Conservation (phyloP, 2,113 vertebrate species). For the Scatophagus argus region DNA sequence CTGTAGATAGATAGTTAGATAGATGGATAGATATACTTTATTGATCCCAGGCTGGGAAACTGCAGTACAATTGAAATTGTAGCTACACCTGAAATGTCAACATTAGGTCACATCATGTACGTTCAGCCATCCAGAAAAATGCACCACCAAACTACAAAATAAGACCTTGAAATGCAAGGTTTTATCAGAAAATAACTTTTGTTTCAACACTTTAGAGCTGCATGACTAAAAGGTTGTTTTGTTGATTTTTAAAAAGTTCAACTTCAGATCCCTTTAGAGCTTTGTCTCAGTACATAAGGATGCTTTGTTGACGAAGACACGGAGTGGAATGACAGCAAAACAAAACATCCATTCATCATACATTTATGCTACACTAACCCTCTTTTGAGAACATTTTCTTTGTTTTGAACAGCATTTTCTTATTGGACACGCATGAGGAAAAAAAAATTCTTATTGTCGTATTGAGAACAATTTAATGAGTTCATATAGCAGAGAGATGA, state of each 20-base stretch:
- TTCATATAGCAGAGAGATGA: too few relatives aligned
- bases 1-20: too few relatives aligned
- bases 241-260: background rate
- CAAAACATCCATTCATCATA: background rate
- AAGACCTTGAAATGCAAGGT: background rate
- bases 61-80: too few relatives aligned
- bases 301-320: background rate
- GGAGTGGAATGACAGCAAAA: background rate
- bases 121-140: constrained; percentile 29
- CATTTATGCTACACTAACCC: background rate
- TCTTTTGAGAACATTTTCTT: constrained; percentile 10
- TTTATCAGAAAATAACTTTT: too few relatives aligned
- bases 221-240: background rate
- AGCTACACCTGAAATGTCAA: constrained; percentile 40
- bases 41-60: too few relatives aligned
- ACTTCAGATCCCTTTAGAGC: background rate
- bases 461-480: background rate
- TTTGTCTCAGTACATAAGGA: background rate
- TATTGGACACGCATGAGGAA: background rate
- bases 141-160: constrained; percentile 4
- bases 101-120: constrained; percentile 27
- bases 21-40: too few relatives aligned
- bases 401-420: background rate
- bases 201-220: background rate
- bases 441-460: background rate